A percentile compares a stretch with the other conserved stretches of the same genome.
Evolutionary conservation across 2,888 invertebrate genomes (phyloP).

Genomic region (Stenodema calcarata): DNA sequence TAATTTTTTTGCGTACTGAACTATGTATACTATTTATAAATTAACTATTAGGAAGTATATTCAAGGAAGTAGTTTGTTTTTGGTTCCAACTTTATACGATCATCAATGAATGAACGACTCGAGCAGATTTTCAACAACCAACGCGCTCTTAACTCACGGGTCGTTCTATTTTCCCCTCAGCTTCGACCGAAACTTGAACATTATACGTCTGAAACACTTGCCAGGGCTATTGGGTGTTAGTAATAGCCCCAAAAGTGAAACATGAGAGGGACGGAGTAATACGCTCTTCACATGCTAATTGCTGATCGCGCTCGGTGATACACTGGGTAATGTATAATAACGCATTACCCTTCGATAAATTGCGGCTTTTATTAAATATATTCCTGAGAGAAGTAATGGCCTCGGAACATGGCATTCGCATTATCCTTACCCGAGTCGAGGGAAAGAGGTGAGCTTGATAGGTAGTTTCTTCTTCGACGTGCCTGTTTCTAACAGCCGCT

Average conservation of each 20-base stretch:
- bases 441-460: neutral
- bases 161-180: neutral
- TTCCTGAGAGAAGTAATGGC: neutral
- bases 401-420: neutral
- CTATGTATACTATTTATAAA: too few relatives aligned
- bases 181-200: neutral
- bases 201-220: neutral
- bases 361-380: neutral
- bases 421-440: neutral
- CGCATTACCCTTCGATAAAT: neutral
- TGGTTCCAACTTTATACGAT: too few relatives aligned
- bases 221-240: neutral
- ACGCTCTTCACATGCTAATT: neutral
- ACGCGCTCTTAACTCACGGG: neutral
- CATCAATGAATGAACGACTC: too few relatives aligned
- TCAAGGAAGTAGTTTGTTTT: too few relatives aligned
- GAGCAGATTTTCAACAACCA: too few relatives aligned
- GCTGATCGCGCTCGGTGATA: neutral
- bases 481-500: neutral
- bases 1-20: too few relatives aligned
- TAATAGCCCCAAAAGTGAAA: neutral
- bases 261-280: neutral
- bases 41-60: too few relatives aligned
- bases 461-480: neutral
- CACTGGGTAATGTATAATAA: neutral